phyloP scores from a whole-genome alignment of 2,888 invertebrate species.

The Lepetodrilus schrolli region DNA sequence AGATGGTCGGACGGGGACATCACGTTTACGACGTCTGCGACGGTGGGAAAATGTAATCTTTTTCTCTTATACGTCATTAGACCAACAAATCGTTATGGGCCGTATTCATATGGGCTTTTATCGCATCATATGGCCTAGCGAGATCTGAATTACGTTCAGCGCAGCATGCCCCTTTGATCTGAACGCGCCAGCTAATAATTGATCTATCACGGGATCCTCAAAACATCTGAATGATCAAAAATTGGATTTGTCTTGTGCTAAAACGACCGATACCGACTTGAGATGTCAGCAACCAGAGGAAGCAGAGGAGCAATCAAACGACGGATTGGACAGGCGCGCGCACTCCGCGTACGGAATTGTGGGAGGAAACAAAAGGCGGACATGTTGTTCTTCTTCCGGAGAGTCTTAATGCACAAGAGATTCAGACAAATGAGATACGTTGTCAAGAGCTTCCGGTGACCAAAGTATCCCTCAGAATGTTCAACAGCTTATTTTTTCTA shows the following conservation, averaged over 20 bases:
- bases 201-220: conserved; percentile 28
- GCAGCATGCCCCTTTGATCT: conserved; percentile 33
- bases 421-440: conserved; percentile 18
- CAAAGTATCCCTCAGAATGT: neutral
- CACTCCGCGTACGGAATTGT: conserved; percentile 22
- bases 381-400: conserved; percentile 20
- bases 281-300: neutral
- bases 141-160: conserved; percentile 29
- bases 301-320: conserved; percentile 12
- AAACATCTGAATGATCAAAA: conserved; percentile 34
- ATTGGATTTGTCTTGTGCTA: conserved; percentile 37
- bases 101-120: conserved; percentile 33
- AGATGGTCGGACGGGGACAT: neutral
- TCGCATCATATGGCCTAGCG: conserved; percentile 31
- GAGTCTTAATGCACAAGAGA: conserved; percentile 17
- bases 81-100: conserved; percentile 29
- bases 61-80: conserved; percentile 32
- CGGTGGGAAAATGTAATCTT: conserved; percentile 30
- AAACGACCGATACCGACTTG: conserved; percentile 24
- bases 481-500: neutral
- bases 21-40: neutral
- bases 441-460: conserved; percentile 10
- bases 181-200: conserved; percentile 28
- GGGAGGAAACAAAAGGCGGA: conserved; percentile 26
- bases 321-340: conserved; percentile 2